Base-by-base conservation (phyloP, 2,113 vertebrate species). In the Chaetura pelagica region DNA sequence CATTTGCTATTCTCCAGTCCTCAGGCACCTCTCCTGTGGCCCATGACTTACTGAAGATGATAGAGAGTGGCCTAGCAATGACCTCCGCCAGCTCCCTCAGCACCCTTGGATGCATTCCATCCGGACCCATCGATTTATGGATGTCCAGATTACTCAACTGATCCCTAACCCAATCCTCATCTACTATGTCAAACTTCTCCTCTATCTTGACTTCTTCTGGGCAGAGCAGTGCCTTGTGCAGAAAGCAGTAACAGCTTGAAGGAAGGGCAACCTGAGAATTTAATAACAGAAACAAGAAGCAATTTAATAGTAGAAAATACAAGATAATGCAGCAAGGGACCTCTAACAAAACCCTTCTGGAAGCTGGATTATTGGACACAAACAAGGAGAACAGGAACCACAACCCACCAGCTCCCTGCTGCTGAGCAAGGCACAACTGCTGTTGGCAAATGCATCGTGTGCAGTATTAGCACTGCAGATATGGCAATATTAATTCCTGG, bases 361-460 rank as follows among this genome's bases (percentile, higher is more conserved):
- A 54, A 89, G 77, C 3, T 77, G 40, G 19, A 71, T 63, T 6
- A 12, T 0, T 17, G 68, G 51, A 26, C 29, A 20, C 0, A 2
- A 48, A 73, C 32, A 26, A 32, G 55, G 32, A 75, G 32, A 20
- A 48, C 49, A 2, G 51, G 59, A 6, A 16, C 75, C n/a, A 2
- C 0, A 7, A 16, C 78, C 52, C 69, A 66, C 2, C 67, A 34
- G 34, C 52, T 72, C 61, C 74, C 34, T 24, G 35, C 10, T 0
- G 3, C 59, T 1, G 0, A 35, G 49, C 52, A 8, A 18, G 57
- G 15, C 61, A 23, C 38, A 30, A 32, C 11, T 0, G 0, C 48
- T 1, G 0, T 4, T 0, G 3, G 75, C 62, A 55, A 29, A 61
- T 0, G 3, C 30, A 14, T 4, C 0, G 9, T 2, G 54, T 17